Evolutionary conservation across 53 echinoderm and acorn worm genomes (phyloP), one percentile per base, ranked within the genome.

Genomic region (Astropecten irregularis): DNA sequence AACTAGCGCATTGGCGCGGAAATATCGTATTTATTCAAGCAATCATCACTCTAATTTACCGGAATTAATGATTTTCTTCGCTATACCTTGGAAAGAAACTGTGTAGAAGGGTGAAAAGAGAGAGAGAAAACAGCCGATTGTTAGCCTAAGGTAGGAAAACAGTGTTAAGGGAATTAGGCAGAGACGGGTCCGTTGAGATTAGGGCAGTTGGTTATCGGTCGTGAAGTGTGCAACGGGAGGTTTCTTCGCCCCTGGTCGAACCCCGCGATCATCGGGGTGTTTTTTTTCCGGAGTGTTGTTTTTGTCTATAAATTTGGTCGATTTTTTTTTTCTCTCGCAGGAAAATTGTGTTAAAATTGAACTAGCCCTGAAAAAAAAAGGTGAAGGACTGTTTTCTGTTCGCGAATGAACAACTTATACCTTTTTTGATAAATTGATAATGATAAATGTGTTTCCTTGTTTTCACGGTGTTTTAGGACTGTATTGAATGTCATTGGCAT

Each of bases 21-120:
- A 79, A 79, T 32, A 20, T 46, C 60, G 61, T 62, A 62, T 79
- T 79, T 79, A 79, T 61, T 47, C 79, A 20, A 21, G 62, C 79
- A 79, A 79, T 61, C 79, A 79, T 79, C 56, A 28, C 63, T 61
- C 79, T 62, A 79, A 79, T 62, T 79, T 79, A 79, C 61, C 62
- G 79, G 79, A 79, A 79, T 79, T 79, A 79, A 79, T 79, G 79
- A 79, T 79, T 79, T 62, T n/a, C n/a, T 42, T 79, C 47, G 79
- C 79, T 62, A n/a, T n/a, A 79, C 63, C 79, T 79, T 20, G 63
- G 79, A 57, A 74, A 77, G 34, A 33, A n/a, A n/a, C n/a, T n/a
- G n/a, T n/a, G n/a, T n/a, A n/a, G n/a, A n/a, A n/a, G n/a, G n/a
- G n/a, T n/a, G n/a, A n/a, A n/a, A n/a, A n/a, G n/a, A n/a, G n/a